Evolutionary conservation across 2,888 invertebrate species (phyloP), one percentile per base, ranked within the genome.

Genomic region (Sthenelais limicola): DNA sequence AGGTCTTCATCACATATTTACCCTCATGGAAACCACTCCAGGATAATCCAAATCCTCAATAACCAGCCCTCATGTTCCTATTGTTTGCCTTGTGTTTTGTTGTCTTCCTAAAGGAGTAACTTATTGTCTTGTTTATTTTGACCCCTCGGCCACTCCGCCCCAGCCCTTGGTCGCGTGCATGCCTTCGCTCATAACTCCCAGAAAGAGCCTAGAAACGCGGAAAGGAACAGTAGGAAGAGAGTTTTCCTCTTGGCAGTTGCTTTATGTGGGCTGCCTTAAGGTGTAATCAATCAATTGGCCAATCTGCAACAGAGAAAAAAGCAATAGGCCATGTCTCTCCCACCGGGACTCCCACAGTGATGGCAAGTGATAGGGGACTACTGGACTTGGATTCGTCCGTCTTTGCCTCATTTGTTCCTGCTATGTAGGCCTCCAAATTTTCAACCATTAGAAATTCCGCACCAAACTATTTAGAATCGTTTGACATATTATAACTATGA

Each of bases 1-100:
- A n/a, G 9, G 7, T 26, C 9, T 21, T 26, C 18, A n/a, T n/a
- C 12, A n/a, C 24, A 54, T 54, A 54, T 28, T 54, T 54, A 30
- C 54, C 54, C 54, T 12, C 54, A 12, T 12, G 32, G 54, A 54
- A 32, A 54, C 54, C 54, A 54, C 54, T 54, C n/a, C 54, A 54
- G 28, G 9, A n/a, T 28, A 54, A 7, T 30, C 54, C 26, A 32
- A 32, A 28, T 28, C 30, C 32, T 54, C 26, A 30, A 54, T 9
- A 54, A 32, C 32, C 5, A 54, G 26, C 32, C 54, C 54, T 54
- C 54, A 32, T 54, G 9, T 9, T 24, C n/a, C 5, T 4, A 54
- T 54, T 54, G 54, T 9, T 26, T 32, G 3, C 28, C 54, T 54
- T 12, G 7, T 54, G 15, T 24, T 54, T 32, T 32, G 7, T 26